These are phyloP conservation scores for Hydroisotoma schaefferi DNA, from an alignment of 2,888 invertebrate genomes.

Conservation along the genomic window DNA sequence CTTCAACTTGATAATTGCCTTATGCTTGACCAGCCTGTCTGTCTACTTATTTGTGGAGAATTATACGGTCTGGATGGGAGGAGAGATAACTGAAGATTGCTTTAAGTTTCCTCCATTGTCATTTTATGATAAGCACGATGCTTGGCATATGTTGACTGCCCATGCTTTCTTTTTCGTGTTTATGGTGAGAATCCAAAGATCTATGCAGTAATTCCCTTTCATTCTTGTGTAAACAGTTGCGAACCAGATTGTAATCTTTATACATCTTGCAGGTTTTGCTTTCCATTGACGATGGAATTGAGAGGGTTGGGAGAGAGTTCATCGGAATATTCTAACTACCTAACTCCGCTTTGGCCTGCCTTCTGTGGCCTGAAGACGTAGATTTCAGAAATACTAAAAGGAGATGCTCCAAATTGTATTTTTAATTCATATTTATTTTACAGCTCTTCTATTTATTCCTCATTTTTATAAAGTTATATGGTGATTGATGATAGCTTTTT, in stretches of 20 bases:
- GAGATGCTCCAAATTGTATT: background rate
- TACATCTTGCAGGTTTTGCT: background rate
- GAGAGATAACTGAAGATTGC: slow-evolving; percentile 1
- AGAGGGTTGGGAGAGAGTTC: slow-evolving; percentile 3
- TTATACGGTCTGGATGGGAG: background rate
- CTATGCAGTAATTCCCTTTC: background rate
- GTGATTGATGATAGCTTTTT: too few species aligned
- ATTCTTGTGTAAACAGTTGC: too few species aligned
- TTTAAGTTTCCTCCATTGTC: slow-evolving; percentile 7
- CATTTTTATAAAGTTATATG: too few species aligned
- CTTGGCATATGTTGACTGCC: slow-evolving; percentile 5
- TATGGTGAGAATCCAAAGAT: slow-evolving; percentile 3
- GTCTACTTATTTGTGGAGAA: slow-evolving; percentile 3
- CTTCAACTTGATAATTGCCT: background rate
- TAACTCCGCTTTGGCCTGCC: too few species aligned
- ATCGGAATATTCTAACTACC: slow-evolving; percentile 1
- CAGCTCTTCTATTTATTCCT: too few species aligned
- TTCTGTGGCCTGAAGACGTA: too few species aligned
- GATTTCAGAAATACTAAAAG: too few species aligned
- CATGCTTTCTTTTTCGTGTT: slow-evolving; percentile 8
- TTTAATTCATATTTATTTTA: too few species aligned
- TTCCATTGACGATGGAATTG: slow-evolving; percentile 11
- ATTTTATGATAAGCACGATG: slow-evolving; percentile 5
- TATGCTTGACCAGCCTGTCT: background rate
- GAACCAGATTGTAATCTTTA: background rate